These are phyloP conservation scores for Spondyliosoma cantharus DNA, from an alignment of 2,797 vertebrate species.

Conservation along the genomic window DNA sequence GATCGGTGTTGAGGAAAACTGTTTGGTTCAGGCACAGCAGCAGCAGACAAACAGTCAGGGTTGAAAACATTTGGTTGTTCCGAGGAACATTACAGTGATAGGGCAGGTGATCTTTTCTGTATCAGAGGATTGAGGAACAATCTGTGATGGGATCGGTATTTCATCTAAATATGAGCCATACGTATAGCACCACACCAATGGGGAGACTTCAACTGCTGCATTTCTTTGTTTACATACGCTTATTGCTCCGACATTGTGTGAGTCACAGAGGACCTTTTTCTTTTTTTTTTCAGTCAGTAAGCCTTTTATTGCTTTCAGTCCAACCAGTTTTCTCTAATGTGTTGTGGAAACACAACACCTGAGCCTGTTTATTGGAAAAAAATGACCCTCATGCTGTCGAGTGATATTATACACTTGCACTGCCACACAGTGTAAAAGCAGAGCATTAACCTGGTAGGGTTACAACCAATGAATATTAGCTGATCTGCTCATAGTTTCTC, in stretches of 20 bases:
- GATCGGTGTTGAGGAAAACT: neutral
- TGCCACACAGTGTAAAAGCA: neutral
- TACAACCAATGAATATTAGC: neutral
- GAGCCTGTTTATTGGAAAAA: conserved; percentile 10
- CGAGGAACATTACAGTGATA: too few relatives aligned
- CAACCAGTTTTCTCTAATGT: neutral
- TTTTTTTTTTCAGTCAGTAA: neutral
- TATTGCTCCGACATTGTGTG: conserved; percentile 18
- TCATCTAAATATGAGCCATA: conserved; percentile 17
- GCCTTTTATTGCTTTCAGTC: conserved; percentile 14
- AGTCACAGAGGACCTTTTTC: neutral
- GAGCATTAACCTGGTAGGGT: neutral
- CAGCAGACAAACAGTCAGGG: neutral
- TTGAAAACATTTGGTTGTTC: neutral
- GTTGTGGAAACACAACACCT: neutral
- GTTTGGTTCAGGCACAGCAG: neutral
- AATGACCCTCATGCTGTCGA: neutral
- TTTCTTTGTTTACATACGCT: neutral
- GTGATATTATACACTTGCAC: neutral
- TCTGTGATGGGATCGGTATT: neutral
- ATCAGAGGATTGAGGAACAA: neutral
- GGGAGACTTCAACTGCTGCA: neutral
- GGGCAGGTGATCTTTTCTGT: neutral
- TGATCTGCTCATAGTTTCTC: neutral
- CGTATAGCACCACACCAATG: neutral